phyloP scores from a whole-genome alignment of 2,888 invertebrate species.

The Mythimna pallens region DNA sequence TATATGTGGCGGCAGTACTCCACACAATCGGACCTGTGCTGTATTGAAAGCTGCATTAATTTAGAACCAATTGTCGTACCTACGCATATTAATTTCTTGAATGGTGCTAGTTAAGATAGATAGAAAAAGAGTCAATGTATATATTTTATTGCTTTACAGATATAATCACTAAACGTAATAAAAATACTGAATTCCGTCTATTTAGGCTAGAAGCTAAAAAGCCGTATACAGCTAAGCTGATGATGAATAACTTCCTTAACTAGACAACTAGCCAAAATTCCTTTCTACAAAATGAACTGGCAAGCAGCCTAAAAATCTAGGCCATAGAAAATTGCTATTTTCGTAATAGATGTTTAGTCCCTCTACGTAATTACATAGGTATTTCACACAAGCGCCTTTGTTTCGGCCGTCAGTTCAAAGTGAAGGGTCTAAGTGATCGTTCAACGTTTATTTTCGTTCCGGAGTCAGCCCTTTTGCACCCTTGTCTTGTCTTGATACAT shows the following conservation, averaged over 20 bases:
- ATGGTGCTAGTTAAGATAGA: no score
- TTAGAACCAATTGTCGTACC: no score
- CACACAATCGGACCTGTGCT: no score
- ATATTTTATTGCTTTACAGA: no score
- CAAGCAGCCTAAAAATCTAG: slow-evolving; percentile 50
- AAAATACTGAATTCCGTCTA: not conserved
- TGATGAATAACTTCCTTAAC: slow-evolving; percentile 10
- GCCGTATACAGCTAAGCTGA: not conserved
- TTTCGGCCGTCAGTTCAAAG: slow-evolving; percentile 74
- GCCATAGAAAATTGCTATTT: slow-evolving; percentile 46
- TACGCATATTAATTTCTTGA: no score
- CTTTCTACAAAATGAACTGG: slow-evolving; percentile 32
- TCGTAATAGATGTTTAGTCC: slow-evolving; percentile 47
- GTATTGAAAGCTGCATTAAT: no score
- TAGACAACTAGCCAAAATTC: slow-evolving; percentile 22
- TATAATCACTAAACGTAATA: no score
- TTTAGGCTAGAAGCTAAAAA: slow-evolving; percentile 2
- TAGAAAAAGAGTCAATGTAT: no score
- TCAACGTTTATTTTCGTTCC: slow-evolving; percentile 86
- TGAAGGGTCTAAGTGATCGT: slow-evolving; percentile 82
- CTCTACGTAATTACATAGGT: slow-evolving; percentile 63
- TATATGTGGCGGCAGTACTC: no score
- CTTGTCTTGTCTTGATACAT: slow-evolving; percentile 87
- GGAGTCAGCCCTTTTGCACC: slow-evolving; percentile 84
- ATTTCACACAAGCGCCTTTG: slow-evolving; percentile 67